Evolutionary conservation across 30 jellyfish, hydroid and myxozoan species (phyloP), one percentile per base, ranked within the genome.

Genomic region (Hydra vulgaris): DNA sequence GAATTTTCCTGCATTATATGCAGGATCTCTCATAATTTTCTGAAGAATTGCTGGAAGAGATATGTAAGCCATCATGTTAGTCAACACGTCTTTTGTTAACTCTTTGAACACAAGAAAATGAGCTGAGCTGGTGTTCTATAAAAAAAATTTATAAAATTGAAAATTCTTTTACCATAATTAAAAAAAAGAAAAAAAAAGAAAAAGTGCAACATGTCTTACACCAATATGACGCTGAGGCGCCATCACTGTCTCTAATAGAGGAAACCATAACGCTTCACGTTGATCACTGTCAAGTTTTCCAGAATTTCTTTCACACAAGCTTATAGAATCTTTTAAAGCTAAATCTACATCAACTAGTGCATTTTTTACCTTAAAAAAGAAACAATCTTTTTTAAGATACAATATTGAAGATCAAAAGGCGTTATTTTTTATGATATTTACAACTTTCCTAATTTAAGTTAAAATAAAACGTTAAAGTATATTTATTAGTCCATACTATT

Each of bases 1-100:
- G 79, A 94, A 94, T 80, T 94, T 94, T 15, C 99, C 96, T 8
- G 99, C 61, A 75, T 84, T 94, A 83, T 94, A 94, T 15, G 99
- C 88, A 7, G 99, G 96, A 79, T 94, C 96, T 55, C 88, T 93
- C 99, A 94, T 94, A 79, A 94, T 94, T 76, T 87, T 94, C 89
- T 94, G 94, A 54, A 94, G 72, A 23, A 94, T 96, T 8, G 96
- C 96, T 21, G 99, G 96, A 71, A 94, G 72, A 20, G 99, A 90
- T 22, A 94, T 94, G 66, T 79, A 86, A 8, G 97, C 89, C 96
- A 88, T 94, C 99, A 94, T 94, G 88, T 95, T 87, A 76, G 88
- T 87, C 61, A 94, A 83, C 19, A 94, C 96, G 54, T 84, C 95
- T 74, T 88, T 94, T 16, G 99, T 94, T 23, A 87, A 85, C 66